These are phyloP conservation scores for Xylocopa sonorina DNA, from an alignment of 1,140 invertebrate genomes.

Conservation along the genomic window DNA sequence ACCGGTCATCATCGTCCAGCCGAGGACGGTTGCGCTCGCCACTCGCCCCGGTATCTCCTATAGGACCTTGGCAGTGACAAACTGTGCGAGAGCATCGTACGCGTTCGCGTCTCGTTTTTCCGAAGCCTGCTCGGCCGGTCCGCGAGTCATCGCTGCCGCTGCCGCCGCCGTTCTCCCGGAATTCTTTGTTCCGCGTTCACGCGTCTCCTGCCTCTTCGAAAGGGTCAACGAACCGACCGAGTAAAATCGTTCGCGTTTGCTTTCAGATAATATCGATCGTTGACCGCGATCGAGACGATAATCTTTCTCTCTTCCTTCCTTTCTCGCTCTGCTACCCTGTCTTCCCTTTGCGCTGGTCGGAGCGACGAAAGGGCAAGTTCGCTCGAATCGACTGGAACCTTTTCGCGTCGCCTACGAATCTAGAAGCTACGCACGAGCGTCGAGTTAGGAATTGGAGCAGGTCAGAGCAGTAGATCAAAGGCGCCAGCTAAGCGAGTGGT, in stretches of 20 bases:
- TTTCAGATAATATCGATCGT: not conserved
- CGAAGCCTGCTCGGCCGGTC: not conserved
- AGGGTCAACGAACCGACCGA: conserved; percentile 26
- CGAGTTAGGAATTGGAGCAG: conserved; percentile 9
- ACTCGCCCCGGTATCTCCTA: not conserved
- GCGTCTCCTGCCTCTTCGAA: not conserved
- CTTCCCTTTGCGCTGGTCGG: too few relatives aligned
- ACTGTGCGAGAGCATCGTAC: conserved; percentile 28
- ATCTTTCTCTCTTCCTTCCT: too few relatives aligned
- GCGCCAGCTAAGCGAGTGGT: conserved; percentile 27
- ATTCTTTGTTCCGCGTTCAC: conserved; percentile 41
- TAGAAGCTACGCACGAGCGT: not conserved
- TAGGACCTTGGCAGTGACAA: conserved; percentile 45
- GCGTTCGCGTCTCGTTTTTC: conserved; percentile 27
- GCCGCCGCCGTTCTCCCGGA: not conserved
- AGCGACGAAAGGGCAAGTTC: too few relatives aligned
- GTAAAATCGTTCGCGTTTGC: not conserved
- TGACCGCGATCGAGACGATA: not conserved
- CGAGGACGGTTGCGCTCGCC: not conserved
- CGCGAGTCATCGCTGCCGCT: not conserved
- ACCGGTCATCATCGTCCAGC: conserved; percentile 26
- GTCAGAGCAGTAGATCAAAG: conserved; percentile 19
- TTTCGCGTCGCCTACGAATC: too few relatives aligned
- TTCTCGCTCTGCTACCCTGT: too few relatives aligned
- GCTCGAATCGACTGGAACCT: too few relatives aligned